Conservation (phyloP, 2,113 vertebrate genomes). For the Xiphophorus hellerii region DNA sequence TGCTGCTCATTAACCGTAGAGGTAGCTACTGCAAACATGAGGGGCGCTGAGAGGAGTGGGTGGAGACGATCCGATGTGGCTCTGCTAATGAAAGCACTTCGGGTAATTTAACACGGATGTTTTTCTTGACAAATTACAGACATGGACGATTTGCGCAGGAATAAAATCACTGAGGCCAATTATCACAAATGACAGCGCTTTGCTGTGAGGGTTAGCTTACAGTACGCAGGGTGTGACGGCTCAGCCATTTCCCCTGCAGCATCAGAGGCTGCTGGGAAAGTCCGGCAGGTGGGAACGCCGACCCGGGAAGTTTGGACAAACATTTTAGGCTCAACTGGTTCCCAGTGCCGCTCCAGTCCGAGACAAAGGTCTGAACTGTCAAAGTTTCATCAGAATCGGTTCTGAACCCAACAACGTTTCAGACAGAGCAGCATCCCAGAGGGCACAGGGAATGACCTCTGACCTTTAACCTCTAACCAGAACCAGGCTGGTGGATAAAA, state of each 20-base stretch:
- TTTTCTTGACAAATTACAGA: constrained; percentile 58
- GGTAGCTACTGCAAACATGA: neutral
- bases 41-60: neutral
- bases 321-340: neutral
- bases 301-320: neutral
- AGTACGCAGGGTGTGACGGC: constrained; percentile 34
- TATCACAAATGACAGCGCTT: constrained; percentile 46
- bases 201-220: constrained; percentile 19
- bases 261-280: constrained; percentile 5
- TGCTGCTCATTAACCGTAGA: neutral
- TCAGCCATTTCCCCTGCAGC: constrained; percentile 22
- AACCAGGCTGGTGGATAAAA: no score
- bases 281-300: neutral
- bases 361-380: neutral
- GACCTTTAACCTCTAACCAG: no score
- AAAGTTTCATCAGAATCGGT: neutral
- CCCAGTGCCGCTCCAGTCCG: neutral
- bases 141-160: constrained; percentile 44
- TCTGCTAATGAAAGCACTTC: constrained; percentile 25
- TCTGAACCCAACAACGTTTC: neutral
- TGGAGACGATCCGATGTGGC: constrained; percentile 4
- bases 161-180: constrained; percentile 36
- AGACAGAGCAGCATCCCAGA: no score
- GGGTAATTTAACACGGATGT: constrained; percentile 48
- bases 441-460: no score